Conservation (phyloP, 2,113 vertebrate species). For the Podarcis muralis region DNA sequence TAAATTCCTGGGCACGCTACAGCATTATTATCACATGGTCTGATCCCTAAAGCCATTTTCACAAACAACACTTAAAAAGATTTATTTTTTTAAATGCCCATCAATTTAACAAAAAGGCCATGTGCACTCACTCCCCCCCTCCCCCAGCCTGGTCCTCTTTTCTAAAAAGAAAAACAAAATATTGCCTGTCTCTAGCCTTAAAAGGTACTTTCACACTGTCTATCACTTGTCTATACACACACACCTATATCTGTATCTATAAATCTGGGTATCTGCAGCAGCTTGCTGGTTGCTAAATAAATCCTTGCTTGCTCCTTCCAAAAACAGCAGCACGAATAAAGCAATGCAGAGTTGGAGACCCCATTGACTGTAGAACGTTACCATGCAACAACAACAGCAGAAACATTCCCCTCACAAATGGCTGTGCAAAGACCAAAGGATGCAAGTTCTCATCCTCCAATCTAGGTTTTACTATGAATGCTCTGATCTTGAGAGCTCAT, state of each 20-base stretch:
- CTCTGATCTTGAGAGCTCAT: not conserved
- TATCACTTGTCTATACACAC: not conserved
- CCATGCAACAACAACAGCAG: slow-evolving; percentile 22
- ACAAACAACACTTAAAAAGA: not conserved
- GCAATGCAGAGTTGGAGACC: not conserved
- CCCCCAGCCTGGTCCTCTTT: not conserved
- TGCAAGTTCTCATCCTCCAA: not conserved
- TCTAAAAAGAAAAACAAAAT: not conserved
- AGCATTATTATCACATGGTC: not conserved
- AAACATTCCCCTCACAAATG: not conserved
- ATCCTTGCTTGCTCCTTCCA: not conserved
- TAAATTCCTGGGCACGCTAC: not conserved
- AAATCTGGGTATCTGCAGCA: slow-evolving; percentile 15
- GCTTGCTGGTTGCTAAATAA: slow-evolving; percentile 1
- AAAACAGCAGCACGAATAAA: not conserved
- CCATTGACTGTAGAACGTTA: slow-evolving; percentile 11
- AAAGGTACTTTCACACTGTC: not conserved
- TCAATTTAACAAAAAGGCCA: not conserved
- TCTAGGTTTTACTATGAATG: not conserved
- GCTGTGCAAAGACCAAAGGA: not conserved
- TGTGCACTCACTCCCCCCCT: not conserved
- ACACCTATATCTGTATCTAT: too few species aligned
- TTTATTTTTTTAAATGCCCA: not conserved
- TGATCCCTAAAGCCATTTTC: not conserved
- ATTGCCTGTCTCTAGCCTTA: not conserved